Evolutionary conservation across 2,888 invertebrate genomes (phyloP), one percentile per base, ranked within the genome.

Genomic region (Aspidapion aeneum): DNA sequence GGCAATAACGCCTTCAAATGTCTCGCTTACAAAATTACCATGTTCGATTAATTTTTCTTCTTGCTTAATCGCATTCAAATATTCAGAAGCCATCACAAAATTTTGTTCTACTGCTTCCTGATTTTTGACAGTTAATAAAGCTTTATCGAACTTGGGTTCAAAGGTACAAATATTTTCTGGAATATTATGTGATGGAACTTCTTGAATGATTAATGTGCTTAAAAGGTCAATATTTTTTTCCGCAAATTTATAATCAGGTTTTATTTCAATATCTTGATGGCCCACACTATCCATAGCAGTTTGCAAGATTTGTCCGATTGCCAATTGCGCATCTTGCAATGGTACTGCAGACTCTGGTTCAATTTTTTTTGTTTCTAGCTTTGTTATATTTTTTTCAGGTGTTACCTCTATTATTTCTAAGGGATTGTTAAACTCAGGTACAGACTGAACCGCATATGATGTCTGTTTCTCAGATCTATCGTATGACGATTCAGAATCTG

Each of bases 231-330:
- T 83, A 61, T 74, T 83, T 55, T 82, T 72, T 55, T 83, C 77
- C n/a, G 84, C 83, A 18, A 70, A 79, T 72, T 87, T 88, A 55
- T 76, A 79, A 58, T 81, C 85, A 16, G 84, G 83, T 73, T 79
- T 79, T 1, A 79, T 69, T 21, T 77, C 78, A 52, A 74, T 75
- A 20, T 72, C 71, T 65, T 83, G 79, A 62, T 68, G 62, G 50
- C 63, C 66, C 2, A 68, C 64, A 18, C 62, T 68, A 60, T 77
- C 76, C 21, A 74, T 54, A 18, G 71, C 62, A 18, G 68, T 35
- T 18, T 70, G 70, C 55, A 68, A 51, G 17, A 49, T 64, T 64
- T 73, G 69, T 12, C 68, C 69, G 22, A 75, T 21, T 60, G 71
- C 67, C 61, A 73, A 70, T 17, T 74, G 63, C 2, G 66, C 56